A percentile compares a stretch with the other conserved stretches of the same genome.
Conservation (phyloP, 2,797 vertebrate genomes). For the Enoplosus armatus region DNA sequence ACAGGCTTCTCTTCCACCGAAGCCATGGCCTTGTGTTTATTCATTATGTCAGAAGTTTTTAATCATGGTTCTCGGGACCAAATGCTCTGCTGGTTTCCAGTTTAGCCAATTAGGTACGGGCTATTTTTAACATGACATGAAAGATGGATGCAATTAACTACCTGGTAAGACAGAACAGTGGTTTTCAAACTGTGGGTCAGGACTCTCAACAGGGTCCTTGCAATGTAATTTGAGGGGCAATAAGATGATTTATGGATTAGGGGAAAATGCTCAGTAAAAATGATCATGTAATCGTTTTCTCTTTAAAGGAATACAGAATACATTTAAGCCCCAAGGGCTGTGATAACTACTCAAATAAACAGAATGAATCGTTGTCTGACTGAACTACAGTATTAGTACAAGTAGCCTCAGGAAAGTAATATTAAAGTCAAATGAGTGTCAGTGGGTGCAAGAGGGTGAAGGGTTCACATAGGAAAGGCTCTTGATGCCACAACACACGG, state of each 20-base stretch:
- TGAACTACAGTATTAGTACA: neutral
- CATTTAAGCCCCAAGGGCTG: neutral
- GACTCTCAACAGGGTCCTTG: constrained; percentile 24
- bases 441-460: neutral
- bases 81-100: constrained; percentile 62
- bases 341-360: constrained; percentile 25
- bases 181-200: constrained; percentile 44
- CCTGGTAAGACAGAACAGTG: constrained; percentile 40
- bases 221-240: constrained; percentile 22
- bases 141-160: constrained; percentile 64
- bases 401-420: neutral
- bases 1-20: constrained; percentile 67
- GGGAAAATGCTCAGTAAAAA: constrained; percentile 12
- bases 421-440: neutral
- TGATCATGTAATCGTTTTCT: neutral
- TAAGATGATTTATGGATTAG: constrained; percentile 45
- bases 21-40: constrained; percentile 64
- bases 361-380: neutral
- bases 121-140: constrained; percentile 59
- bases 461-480: constrained; percentile 16
- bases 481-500: neutral
- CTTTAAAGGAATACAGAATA: neutral
- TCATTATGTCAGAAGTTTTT: constrained; percentile 68
- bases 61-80: constrained; percentile 62
- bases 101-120: constrained; percentile 59